Base-by-base conservation (phyloP, 2,888 invertebrate genomes). In the Pachydiplax longipennis region DNA sequence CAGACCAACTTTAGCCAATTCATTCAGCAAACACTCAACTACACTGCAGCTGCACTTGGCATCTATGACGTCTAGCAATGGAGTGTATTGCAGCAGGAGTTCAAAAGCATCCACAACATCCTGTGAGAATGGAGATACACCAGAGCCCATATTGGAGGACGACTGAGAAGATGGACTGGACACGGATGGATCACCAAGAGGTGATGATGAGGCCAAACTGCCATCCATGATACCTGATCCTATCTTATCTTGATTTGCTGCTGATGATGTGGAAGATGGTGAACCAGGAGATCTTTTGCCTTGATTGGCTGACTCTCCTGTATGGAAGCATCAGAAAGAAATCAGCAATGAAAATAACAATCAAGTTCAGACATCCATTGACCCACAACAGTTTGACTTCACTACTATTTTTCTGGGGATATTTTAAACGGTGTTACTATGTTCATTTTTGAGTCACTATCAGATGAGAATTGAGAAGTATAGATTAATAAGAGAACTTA, bases 21-120 rank as follows among this genome's bases (percentile, higher is more conserved):
- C 98, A 91, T 97, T 97, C 61, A 98, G 94, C 81, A 99, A 94
- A 93, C 97, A 97, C 93, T 98, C 97, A 61, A 99, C 95, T 93
- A 97, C 97, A 93, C 98, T 98, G 93, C 98, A 98, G 35, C 97
- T 97, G 93, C 97, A 97, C 92, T 97, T 98, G 0, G 97, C 96
- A 94, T 99, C 99, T 94, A 98, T 97, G 91, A 98, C 96, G 94
- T 99, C 98, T 31, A 99, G 94, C 35, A 99, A 94, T 0, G 98
- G 97, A 87, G 97, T 96, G 92, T 97, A 97, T 93, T 97, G 97
- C 5, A 98, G 94, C n/a, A 99, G 94, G 92, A 97, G 95, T 93
- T 98, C 98, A 93, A 99, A 96, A 0, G 98, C 98, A 93, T 97
- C 96, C 25, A 97, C 96, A 53, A 99, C 95, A 93, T 98, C 97